Evolutionary conservation across 2,888 invertebrate genomes (phyloP), one percentile per base, ranked within the genome.

Genomic region (Ophion costatus): DNA sequence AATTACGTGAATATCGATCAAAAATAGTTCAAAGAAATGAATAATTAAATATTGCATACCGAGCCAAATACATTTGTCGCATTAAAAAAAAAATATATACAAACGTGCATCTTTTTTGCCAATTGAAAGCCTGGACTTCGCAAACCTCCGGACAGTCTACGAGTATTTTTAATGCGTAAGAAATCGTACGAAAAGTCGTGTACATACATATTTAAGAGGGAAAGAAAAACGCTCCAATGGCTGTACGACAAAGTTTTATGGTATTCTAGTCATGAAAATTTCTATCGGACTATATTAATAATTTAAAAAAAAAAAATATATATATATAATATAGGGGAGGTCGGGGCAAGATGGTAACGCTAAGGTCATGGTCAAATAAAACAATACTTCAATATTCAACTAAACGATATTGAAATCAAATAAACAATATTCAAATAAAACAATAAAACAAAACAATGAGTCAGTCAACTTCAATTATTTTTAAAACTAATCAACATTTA

Each of bases 211-310:
- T 78, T 80, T 75, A 83, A 80, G 87, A 88, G 88, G 91, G 91
- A 89, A 91, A 91, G 90, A 87, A 87, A 90, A 90, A 90, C 91
- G 90, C 91, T 92, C 89, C 90, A 87, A 80, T 89, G 89, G 86
- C 66, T 90, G 87, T 89, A 88, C 74, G 83, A 88, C 57, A 76
- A 88, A 87, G 88, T 83, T 83, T 78, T 80, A 88, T 74, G 78
- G 67, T 87, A 88, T 87, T 90, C 89, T 90, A 91, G 89, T 89
- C 89, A 89, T 84, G 82, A 83, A 87, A 59, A 86, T 88, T 89
- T 87, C 82, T 82, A 90, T 90, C 84, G 38, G 81, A 22, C 69
- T 74, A 74, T 63, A 38, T 80, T 80, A 77, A 63, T 86, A 24
- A 71, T n/a, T n/a, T n/a, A n/a, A n/a, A n/a, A n/a, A n/a, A 73